Evolutionary conservation across 2,797 vertebrate species (phyloP).

Genomic region (Oreonectes daqikongensis): DNA sequence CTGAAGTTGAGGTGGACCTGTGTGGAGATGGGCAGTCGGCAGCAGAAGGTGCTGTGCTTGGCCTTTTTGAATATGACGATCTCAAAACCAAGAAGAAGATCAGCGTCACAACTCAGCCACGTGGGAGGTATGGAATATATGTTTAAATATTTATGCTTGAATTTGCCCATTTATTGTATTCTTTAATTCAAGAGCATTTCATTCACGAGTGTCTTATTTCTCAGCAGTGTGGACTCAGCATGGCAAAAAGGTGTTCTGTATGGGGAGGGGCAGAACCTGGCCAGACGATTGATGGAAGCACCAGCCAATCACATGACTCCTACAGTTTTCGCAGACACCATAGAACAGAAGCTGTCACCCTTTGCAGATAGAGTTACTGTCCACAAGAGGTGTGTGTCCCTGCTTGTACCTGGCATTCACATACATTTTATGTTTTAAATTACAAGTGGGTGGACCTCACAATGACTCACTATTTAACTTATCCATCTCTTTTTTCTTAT

Average conservation of each 20-base stretch:
- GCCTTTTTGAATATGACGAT: constrained; percentile 88
- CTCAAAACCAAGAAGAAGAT: constrained; percentile 92
- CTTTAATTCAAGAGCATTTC: not conserved
- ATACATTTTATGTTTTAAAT: not conserved
- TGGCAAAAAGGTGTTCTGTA: constrained; percentile 89
- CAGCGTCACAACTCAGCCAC: constrained; percentile 76
- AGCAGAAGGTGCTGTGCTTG: constrained; percentile 90
- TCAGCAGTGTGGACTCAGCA: constrained; percentile 72
- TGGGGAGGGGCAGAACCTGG: constrained; percentile 92
- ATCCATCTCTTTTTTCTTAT: not conserved
- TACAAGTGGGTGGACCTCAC: not conserved
- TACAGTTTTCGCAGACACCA: constrained; percentile 83
- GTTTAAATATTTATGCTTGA: not conserved
- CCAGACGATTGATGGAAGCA: constrained; percentile 91
- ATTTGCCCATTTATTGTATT: not conserved
- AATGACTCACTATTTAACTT: not conserved
- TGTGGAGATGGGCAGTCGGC: constrained; percentile 92
- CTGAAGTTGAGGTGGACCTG: constrained; percentile 87
- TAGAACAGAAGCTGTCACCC: constrained; percentile 83
- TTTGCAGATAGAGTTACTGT: constrained; percentile 78
- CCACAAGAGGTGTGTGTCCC: constrained; percentile 75
- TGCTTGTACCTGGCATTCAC: not conserved
- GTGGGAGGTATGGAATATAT: constrained; percentile 78
- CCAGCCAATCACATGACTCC: constrained; percentile 95
- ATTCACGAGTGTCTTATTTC: constrained; percentile 10